phyloP scores from a whole-genome alignment of 2,797 vertebrate genomes.

The Trematomus bernacchii region DNA sequence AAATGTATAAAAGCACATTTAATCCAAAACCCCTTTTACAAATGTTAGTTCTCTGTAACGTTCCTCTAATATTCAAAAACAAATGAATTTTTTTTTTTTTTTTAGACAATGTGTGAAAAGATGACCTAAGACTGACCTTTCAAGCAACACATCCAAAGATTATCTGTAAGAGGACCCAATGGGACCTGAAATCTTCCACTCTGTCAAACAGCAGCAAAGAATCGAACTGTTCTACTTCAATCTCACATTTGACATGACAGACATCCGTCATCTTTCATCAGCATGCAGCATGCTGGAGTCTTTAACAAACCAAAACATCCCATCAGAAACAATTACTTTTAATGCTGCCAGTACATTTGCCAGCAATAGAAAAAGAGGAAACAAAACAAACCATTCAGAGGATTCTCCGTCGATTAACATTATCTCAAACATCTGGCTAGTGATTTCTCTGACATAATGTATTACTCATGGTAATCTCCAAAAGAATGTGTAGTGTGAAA shows the following conservation, averaged over 20 bases:
- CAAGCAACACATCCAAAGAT: slow-evolving; percentile 1
- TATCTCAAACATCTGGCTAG: slow-evolving; percentile 15
- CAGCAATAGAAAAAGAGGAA: slow-evolving; percentile 21
- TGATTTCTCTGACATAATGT: slow-evolving; percentile 3
- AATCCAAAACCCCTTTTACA: too few relatives aligned
- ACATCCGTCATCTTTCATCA: slow-evolving; percentile 39
- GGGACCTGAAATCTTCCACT: neutral
- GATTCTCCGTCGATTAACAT: slow-evolving; percentile 1
- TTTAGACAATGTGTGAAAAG: neutral
- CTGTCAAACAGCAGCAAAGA: slow-evolving; percentile 28
- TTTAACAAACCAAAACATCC: slow-evolving; percentile 33
- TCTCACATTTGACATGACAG: slow-evolving; percentile 43
- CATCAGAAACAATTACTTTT: slow-evolving; percentile 34
- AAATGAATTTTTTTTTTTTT: slow-evolving; percentile 11
- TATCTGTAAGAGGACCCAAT: neutral
- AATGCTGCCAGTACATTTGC: slow-evolving; percentile 20
- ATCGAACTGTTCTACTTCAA: slow-evolving; percentile 11
- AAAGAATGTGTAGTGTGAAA: neutral
- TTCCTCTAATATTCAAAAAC: slow-evolving; percentile 28
- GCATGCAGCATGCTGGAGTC: slow-evolving; percentile 23
- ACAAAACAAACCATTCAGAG: slow-evolving; percentile 16
- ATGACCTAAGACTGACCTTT: slow-evolving; percentile 22
- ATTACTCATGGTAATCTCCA: slow-evolving; percentile 3
- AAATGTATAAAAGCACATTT: too few relatives aligned
- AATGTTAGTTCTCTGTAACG: neutral